Percentiles rank a stretch among this genome's conserved stretches.
phyloP scores from a whole-genome alignment of 2,797 vertebrate species.

The Amblyraja radiata region DNA sequence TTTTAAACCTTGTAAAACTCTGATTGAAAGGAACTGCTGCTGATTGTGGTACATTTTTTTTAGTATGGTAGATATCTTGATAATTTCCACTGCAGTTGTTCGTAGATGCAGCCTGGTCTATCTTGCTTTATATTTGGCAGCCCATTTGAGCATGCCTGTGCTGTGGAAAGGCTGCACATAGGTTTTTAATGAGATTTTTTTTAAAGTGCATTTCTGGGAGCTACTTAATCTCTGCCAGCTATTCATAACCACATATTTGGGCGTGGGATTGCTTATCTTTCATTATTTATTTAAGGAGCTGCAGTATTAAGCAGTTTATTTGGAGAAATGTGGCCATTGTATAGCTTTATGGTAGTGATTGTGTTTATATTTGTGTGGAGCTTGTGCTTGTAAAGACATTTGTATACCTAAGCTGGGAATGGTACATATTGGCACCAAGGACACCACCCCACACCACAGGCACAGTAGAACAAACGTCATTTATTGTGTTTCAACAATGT shows the following conservation, averaged over 20 bases:
- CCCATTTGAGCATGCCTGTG: neutral
- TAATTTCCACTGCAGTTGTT: neutral
- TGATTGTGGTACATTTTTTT: neutral
- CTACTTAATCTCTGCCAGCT: neutral
- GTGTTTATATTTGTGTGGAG: neutral
- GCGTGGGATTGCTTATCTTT: neutral
- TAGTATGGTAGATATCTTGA: neutral
- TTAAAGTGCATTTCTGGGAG: neutral
- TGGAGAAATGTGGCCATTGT: no score
- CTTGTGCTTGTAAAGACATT: neutral
- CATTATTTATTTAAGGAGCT: neutral
- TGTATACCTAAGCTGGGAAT: neutral
- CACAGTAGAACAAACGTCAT: neutral
- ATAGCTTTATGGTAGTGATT: neutral
- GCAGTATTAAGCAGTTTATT: neutral
- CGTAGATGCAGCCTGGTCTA: neutral
- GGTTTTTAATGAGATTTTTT: neutral
- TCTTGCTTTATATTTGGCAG: neutral
- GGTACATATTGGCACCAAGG: neutral
- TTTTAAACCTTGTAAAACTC: neutral
- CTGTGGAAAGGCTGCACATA: neutral
- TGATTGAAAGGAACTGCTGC: neutral
- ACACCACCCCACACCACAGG: neutral
- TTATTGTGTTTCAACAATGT: neutral
- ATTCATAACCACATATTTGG: neutral